Conservation (phyloP, 2,888 invertebrate genomes). For the Folsomia candida region DNA sequence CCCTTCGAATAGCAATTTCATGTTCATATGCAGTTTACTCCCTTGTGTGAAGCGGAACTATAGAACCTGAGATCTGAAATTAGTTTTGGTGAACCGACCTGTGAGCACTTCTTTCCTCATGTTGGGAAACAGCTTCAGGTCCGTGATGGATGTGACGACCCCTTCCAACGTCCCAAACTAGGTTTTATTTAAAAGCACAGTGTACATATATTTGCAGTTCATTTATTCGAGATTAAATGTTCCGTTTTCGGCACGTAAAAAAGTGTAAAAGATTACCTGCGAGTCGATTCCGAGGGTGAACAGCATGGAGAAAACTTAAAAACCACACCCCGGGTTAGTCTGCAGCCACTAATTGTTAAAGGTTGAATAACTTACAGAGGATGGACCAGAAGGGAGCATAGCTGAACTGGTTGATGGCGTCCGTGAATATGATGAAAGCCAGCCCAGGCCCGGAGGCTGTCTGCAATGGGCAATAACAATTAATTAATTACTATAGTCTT, state of each 20-base stretch:
- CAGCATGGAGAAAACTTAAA: conserved; percentile 95
- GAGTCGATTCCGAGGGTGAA: conserved; percentile 95
- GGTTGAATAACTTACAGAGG: no score
- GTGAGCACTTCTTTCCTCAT: conserved; percentile 84
- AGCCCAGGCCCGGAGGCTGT: conserved; percentile 94
- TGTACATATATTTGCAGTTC: no score
- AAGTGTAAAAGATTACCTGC: background rate
- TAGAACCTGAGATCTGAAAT: no score
- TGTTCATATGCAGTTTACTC: conserved; percentile 1
- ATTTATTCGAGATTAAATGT: no score
- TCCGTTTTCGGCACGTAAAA: no score
- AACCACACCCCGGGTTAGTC: no score
- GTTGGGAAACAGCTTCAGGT: conserved; percentile 90
- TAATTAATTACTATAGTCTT: background rate
- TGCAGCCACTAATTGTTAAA: no score
- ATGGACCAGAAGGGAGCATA: conserved; percentile 95
- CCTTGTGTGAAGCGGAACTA: no score
- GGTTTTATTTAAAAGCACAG: no score
- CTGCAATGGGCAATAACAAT: conserved; percentile 62
- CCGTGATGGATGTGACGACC: conserved; percentile 90
- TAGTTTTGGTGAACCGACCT: conserved; percentile 58
- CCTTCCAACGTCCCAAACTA: conserved; percentile 73
- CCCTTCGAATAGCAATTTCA: conserved; percentile 54
- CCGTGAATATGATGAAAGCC: conserved; percentile 95
- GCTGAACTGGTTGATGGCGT: conserved; percentile 96